Evolutionary conservation across 2,797 vertebrate species (phyloP), one percentile per base, ranked within the genome.

Genomic region (Mormyrus hasselquistii): DNA sequence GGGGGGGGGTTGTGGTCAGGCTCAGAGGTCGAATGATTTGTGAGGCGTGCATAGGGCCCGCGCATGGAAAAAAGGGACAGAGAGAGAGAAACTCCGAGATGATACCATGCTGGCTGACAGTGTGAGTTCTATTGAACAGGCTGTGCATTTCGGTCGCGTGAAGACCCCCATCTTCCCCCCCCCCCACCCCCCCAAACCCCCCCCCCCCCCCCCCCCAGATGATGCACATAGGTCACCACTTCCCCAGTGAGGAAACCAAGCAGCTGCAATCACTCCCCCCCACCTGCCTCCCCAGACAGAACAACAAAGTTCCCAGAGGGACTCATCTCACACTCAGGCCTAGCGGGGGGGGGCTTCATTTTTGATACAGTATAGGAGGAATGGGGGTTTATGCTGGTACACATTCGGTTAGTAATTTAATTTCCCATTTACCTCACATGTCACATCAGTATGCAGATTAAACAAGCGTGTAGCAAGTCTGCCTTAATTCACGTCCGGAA

Each of bases 61-160:
- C 92, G 94, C n/a, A 29, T 47, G n/a, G 47, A 22, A 16, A 53
- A 83, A 34, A 34, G 29, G 29, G 29, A 34, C 29, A 93, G 92
- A 95, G 95, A 94, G 16, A 95, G 95, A 94, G 94, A 95, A 41
- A 90, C 87, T 95, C 94, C 95, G 96, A 96, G 96, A 94, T 95
- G 97, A 96, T 96, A 97, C 96, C 97, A 96, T 96, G 97, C 97
- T 97, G 97, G 96, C 97, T 97, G 97, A 96, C 97, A 98, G 97
- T 98, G 97, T 98, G 98, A 98, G 97, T 97, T 97, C 98, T 96
- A 97, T 97, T 97, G 96, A 97, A 93, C 96, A 95, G 95, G 95
- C 95, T 94, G 94, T 93, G 96, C 95, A 95, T 97, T 95, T 94
- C 95, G 94, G 96, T 95, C 93, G 95, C 96, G 95, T 94, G 95